Percentiles rank a stretch among this genome's conserved stretches.
Evolutionary conservation across 2,888 invertebrate genomes (phyloP).

Genomic region (Hofmannophila pseudospretella): DNA sequence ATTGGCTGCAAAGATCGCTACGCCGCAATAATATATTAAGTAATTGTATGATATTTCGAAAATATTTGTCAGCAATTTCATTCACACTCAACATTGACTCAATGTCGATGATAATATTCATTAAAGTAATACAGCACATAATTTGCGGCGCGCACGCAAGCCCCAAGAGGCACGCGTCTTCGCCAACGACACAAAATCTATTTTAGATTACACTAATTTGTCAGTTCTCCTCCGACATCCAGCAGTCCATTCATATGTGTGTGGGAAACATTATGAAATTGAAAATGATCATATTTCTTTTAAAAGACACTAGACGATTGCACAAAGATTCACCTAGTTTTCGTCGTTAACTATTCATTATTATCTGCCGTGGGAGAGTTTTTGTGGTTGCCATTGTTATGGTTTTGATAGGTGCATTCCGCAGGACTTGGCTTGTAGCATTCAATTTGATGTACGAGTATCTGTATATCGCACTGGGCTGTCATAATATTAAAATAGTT

Average conservation of each 20-base stretch:
- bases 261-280: constrained; percentile 76
- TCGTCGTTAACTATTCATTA: constrained; percentile 75
- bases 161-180: constrained; percentile 45
- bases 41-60: neutral
- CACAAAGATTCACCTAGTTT: constrained; percentile 79
- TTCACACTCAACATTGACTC: constrained; percentile 3
- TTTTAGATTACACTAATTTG: constrained; percentile 75
- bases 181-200: constrained; percentile 53
- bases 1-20: no score
- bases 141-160: constrained; percentile 46
- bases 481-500: no score
- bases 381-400: constrained; percentile 63
- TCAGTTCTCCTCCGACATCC: constrained; percentile 44
- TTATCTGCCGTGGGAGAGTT: constrained; percentile 73
- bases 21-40: no score
- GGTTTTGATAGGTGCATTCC: constrained; percentile 68
- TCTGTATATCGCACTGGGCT: no score
- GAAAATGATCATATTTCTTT: constrained; percentile 78
- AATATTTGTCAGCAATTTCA: neutral
- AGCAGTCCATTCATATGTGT: constrained; percentile 57
- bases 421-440: constrained; percentile 35
- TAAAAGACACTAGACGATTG: constrained; percentile 72
- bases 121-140: constrained; percentile 42
- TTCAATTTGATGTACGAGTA: neutral
- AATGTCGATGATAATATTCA: constrained; percentile 38